Evolutionary conservation across 2,113 vertebrate genomes (phyloP).

Genomic region (Eleginops maclovinus): DNA sequence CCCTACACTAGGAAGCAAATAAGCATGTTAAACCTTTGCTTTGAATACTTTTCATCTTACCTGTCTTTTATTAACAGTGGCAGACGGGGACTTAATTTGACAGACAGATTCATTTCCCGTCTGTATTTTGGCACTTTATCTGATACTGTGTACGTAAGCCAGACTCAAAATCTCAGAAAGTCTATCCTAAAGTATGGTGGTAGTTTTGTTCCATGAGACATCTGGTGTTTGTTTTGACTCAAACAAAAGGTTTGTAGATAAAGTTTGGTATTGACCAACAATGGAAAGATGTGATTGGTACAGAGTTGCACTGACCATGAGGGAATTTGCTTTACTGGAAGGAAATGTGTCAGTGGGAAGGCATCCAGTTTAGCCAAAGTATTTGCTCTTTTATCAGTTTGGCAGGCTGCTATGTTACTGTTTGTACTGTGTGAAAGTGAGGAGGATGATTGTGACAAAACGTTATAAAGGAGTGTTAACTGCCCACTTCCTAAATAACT

Average conservation of each 20-base stretch:
- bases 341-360: constrained; percentile 35
- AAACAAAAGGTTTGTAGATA: constrained; percentile 6
- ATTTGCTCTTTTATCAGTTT: constrained; percentile 48
- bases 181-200: background rate
- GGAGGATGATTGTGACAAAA: constrained; percentile 32
- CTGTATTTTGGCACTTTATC: background rate
- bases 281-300: background rate
- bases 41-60: constrained; percentile 1
- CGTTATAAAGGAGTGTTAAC: background rate
- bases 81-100: background rate
- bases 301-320: constrained; percentile 17
- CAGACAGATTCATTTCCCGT: background rate
- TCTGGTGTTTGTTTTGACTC: background rate
- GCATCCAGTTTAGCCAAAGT: constrained; percentile 9
- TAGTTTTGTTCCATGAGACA: constrained; percentile 1
- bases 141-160: background rate
- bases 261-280: constrained; percentile 32
- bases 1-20: background rate
- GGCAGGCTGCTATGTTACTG: constrained; percentile 30
- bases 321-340: constrained; percentile 35
- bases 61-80: background rate
- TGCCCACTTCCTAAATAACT: background rate
- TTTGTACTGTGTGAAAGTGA: constrained; percentile 47
- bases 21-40: background rate
- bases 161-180: background rate